Base-by-base conservation (phyloP, 2,113 vertebrate species). In the Oriolus oriolus region DNA sequence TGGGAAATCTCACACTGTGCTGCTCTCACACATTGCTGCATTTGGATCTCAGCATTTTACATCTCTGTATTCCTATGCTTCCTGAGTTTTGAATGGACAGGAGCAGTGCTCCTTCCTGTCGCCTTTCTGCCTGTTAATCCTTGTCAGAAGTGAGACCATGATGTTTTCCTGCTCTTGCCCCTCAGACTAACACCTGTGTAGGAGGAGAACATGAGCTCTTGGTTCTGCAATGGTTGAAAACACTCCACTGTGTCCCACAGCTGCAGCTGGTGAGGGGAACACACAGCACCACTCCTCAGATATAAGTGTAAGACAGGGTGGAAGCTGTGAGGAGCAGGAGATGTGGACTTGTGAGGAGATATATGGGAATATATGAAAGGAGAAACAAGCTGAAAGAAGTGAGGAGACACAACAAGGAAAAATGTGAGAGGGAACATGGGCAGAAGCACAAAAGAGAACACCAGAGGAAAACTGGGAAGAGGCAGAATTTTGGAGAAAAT, bases 1-100 rank as follows among this genome's bases (percentile, higher is more conserved):
- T 90, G 85, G 56, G 49, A 79, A 94, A 76, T 45, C 17, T 96
- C 92, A 93, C 41, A 19, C 49, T 17, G 17, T 45, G 19, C 24
- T 69, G 35, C 24, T 83, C 49, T 85, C 44, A 39, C 53, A 44
- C 5, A 1, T 41, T 49, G 33, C 24, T 85, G 15, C 41, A 44
- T 79, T 71, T 52, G 22, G 12, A 87, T 57, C 20, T 53, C 45
- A 60, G 23, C 8, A 45, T 79, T 83, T 94, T 64, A 70, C 6
- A 27, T 41, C 22, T 68, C 35, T 56, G 2, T 93, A 54, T 31
- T 82, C 22, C 61, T 84, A 2, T 3, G 8, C 17, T 94, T 89
- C 57, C 61, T 3, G 2, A 42, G 9, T 65, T 66, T 87, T 78
- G 20, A 82, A 49, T 2, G 11, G 53, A 57, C 17, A 45, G 17